A percentile compares a stretch with the other conserved stretches of the same genome.
phyloP scores from a whole-genome alignment of 2,888 invertebrate genomes.

The Caenorhabditis sp. region DNA sequence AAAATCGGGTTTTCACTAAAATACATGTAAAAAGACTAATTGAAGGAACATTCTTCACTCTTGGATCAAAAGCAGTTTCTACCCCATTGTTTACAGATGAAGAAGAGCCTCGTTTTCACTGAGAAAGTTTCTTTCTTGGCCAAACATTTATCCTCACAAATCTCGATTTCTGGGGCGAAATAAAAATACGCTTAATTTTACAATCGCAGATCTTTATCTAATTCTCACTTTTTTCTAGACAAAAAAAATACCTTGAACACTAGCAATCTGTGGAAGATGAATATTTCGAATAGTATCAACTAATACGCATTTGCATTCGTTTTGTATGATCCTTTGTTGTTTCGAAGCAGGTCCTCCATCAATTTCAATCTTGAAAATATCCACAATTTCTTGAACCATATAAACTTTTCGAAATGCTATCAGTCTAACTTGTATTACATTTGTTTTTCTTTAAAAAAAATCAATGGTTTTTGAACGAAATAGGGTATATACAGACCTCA shows the following conservation, averaged over 20 bases:
- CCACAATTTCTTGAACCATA: constrained; percentile 31
- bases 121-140: too few species aligned
- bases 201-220: too few species aligned
- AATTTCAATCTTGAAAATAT: constrained; percentile 39
- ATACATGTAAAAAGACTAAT: too few species aligned
- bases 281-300: constrained; percentile 55
- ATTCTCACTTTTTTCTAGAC: background rate
- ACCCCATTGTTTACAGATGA: too few species aligned
- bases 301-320: constrained; percentile 35
- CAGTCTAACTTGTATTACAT: background rate
- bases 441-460: background rate
- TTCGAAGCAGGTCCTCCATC: constrained; percentile 41
- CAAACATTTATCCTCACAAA: too few species aligned
- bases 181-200: too few species aligned
- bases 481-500: background rate
- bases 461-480: background rate
- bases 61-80: too few species aligned
- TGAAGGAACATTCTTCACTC: too few species aligned
- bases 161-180: too few species aligned
- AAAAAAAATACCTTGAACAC: constrained; percentile 34
- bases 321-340: background rate
- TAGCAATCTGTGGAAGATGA: constrained; percentile 53
- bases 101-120: too few species aligned
- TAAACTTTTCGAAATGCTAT: constrained; percentile 13
- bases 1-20: too few species aligned